Base-by-base conservation (phyloP, 2,113 vertebrate species). In the Narcine bancroftii region DNA sequence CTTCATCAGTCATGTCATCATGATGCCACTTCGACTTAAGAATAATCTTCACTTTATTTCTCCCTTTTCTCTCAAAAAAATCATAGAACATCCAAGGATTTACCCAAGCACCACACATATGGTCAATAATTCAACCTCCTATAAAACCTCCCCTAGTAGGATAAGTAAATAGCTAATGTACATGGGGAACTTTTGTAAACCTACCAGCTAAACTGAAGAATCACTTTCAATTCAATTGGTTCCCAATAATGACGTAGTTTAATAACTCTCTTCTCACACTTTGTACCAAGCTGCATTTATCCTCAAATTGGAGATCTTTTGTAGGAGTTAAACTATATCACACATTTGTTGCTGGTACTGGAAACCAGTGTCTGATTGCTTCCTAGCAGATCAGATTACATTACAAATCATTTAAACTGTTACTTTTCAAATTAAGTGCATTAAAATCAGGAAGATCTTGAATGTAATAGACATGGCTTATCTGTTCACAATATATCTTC, bases 401-500 rank as follows among this genome's bases (percentile, higher is more conserved):
- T 91, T 69, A 91, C 89, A 29, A 91, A 69, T 33, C 65, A 91
- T 91, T 69, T 87, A 60, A 87, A 91, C 63, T 89, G 85, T 36
- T 1, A 19, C 39, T 91, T 69, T 69, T 47, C 89, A 91, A 69
- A 36, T 91, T 63, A 33, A 69, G 42, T 65, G 33, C 65, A 47
- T 91, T 91, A 91, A 91, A 69, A 42, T 69, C 39, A 69, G 89
- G 39, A 69, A 69, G 47, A 71, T 91, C 36, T 66, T 66, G 63
- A 91, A 60, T 91, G 42, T 47, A 69, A 47, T 69, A 65, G 66
- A 47, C 63, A 45, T 69, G 89, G 89, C 71, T 91, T 91, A 91
- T 94, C 96, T 95, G 95, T 94, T 94, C 95, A 96, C 97, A 98
- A 98, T 97, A 97, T 97, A 95, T 96, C 95, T 95, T 93, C 96